phyloP scores from a whole-genome alignment of 1,140 invertebrate species.

The Eumeta japonica region DNA sequence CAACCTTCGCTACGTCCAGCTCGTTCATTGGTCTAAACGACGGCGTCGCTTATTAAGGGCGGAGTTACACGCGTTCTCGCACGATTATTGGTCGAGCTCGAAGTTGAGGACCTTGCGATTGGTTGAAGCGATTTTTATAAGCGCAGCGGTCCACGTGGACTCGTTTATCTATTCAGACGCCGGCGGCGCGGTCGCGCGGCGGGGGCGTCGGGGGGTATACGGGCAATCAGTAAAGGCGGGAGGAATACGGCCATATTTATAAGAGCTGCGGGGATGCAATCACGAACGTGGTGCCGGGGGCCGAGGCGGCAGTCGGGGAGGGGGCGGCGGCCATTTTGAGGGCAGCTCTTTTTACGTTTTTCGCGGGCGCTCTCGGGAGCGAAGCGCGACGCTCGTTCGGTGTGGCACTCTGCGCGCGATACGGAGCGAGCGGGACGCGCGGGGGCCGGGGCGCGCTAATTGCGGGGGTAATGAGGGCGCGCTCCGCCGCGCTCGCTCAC shows the following conservation, averaged over 20 bases:
- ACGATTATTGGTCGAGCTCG: constrained; percentile 25
- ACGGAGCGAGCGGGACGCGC: constrained; percentile 45
- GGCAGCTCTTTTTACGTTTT: constrained; percentile 59
- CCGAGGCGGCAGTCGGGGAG: constrained; percentile 33
- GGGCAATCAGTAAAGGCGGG: constrained; percentile 59
- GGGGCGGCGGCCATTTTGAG: constrained; percentile 58
- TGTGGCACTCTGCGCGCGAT: too few species aligned
- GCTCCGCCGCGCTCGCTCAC: constrained; percentile 49
- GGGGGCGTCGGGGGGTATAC: constrained; percentile 52
- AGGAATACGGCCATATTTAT: constrained; percentile 60
- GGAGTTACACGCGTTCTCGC: constrained; percentile 46
- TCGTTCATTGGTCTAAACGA: constrained; percentile 26
- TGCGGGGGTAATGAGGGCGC: constrained; percentile 56
- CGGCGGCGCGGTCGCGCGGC: constrained; percentile 54
- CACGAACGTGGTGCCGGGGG: constrained; percentile 53
- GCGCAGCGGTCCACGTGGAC: constrained; percentile 55
- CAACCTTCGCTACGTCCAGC: constrained; percentile 29
- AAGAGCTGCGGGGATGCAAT: constrained; percentile 59
- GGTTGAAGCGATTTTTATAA: constrained; percentile 54
- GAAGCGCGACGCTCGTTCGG: too few species aligned
- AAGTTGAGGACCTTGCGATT: constrained; percentile 26
- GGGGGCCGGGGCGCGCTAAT: constrained; percentile 52
- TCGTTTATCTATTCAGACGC: constrained; percentile 61
- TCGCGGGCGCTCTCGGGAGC: constrained; percentile 35
- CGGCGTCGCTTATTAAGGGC: constrained; percentile 58